A percentile compares a stretch with the other conserved stretches of the same genome.
Evolutionary conservation across 1,140 invertebrate species (phyloP).

Genomic region (Chrysoperla carnea): DNA sequence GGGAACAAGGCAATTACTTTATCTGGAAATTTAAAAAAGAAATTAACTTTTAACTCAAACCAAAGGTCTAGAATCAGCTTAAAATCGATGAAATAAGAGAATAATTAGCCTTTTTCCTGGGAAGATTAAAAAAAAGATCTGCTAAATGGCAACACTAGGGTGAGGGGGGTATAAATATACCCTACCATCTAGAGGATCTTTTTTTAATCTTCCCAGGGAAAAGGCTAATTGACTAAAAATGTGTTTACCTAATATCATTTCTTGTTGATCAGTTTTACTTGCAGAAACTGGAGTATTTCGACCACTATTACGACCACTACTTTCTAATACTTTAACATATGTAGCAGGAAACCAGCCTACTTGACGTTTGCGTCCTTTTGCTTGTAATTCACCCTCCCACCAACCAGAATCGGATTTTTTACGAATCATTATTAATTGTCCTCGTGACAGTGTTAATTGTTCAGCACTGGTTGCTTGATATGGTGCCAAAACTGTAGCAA

Average conservation of each 20-base stretch:
- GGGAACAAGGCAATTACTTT: conserved; percentile 83
- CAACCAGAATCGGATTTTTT: conserved; percentile 93
- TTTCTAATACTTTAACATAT: conserved; percentile 75
- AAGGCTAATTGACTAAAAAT: too few relatives aligned
- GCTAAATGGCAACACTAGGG: too few relatives aligned
- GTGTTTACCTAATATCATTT: conserved; percentile 28
- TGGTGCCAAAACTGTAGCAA: conserved; percentile 74
- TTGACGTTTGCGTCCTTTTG: conserved; percentile 86
- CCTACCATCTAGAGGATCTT: too few relatives aligned
- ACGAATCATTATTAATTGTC: conserved; percentile 89
- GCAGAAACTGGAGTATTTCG: conserved; percentile 49
- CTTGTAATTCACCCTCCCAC: conserved; percentile 99
- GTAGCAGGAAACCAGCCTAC: conserved; percentile 96
- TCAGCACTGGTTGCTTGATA: conserved; percentile 79
- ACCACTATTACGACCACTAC: conserved; percentile 42
- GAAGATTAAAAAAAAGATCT: too few relatives aligned
- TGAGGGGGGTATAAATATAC: too few relatives aligned
- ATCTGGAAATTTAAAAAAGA: conserved; percentile 36
- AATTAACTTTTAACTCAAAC: too few relatives aligned
- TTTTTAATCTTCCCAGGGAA: too few relatives aligned
- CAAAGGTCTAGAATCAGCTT: too few relatives aligned
- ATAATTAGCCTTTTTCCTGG: too few relatives aligned
- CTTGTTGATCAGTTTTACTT: conserved; percentile 35
- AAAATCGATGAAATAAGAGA: too few relatives aligned
- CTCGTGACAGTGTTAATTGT: conserved; percentile 75